Percentiles rank a stretch among this genome's conserved stretches.
These are phyloP conservation scores for Anguilla marmorata DNA, from an alignment of 2,797 vertebrate species.

Conservation along the genomic window DNA sequence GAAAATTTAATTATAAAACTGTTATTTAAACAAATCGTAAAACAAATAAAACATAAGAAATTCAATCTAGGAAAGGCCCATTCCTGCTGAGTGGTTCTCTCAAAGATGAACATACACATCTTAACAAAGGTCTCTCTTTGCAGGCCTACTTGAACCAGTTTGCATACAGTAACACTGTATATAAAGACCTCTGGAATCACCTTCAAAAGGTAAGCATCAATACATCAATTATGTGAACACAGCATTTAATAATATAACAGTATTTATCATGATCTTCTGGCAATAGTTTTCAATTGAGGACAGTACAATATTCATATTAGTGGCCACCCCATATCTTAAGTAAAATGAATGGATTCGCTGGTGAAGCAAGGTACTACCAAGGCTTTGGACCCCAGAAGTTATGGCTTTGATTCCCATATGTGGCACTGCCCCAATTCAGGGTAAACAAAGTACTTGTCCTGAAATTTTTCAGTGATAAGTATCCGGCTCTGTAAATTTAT, in stretches of 20 bases:
- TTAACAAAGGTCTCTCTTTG: slow-evolving; percentile 25
- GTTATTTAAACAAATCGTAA: not conserved
- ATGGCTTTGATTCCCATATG: too few species aligned
- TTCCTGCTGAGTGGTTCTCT: not conserved
- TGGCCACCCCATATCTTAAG: not conserved
- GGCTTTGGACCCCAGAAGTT: too few species aligned
- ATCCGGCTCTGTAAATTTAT: too few species aligned
- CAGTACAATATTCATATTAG: not conserved
- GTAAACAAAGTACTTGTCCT: too few species aligned
- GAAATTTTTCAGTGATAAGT: too few species aligned
- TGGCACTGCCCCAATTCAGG: too few species aligned
- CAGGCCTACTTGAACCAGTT: slow-evolving; percentile 84
- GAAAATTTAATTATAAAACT: not conserved
- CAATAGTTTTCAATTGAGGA: not conserved
- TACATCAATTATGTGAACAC: not conserved
- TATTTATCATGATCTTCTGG: not conserved
- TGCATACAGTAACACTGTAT: slow-evolving; percentile 75
- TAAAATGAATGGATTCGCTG: not conserved
- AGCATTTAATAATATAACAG: not conserved
- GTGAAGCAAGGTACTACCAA: slow-evolving; percentile 63
- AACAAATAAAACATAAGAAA: not conserved
- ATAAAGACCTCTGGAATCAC: slow-evolving; percentile 81
- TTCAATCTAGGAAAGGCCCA: not conserved
- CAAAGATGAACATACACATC: not conserved
- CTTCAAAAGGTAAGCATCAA: slow-evolving; percentile 67